Evolutionary conservation across 2,888 invertebrate genomes (phyloP).

Genomic region (Rosalia funebris): DNA sequence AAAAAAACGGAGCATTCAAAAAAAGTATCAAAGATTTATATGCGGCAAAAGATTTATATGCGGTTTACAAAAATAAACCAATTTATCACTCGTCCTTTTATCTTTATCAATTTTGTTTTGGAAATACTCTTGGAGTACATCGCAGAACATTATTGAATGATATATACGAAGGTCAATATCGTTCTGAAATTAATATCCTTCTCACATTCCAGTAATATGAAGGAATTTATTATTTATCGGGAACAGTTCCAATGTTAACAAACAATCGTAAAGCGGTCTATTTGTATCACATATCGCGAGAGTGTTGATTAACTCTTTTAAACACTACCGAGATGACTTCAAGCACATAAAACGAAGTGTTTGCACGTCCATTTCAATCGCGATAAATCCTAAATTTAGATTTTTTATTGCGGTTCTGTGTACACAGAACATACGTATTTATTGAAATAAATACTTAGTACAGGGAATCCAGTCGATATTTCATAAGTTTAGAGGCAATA

Average conservation of each 20-base stretch:
- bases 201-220: constrained; percentile 5
- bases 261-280: background rate
- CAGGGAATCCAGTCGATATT: background rate
- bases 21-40: too few species aligned
- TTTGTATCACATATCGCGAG: constrained; percentile 4
- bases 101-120: too few species aligned
- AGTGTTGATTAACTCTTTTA: constrained; percentile 13
- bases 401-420: constrained; percentile 6
- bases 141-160: too few species aligned
- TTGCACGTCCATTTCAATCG: constrained; percentile 6
- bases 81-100: too few species aligned
- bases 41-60: too few species aligned
- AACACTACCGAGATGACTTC: background rate
- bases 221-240: constrained; percentile 6
- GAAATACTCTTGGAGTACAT: too few species aligned
- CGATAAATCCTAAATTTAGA: constrained; percentile 17
- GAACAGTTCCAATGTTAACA: background rate
- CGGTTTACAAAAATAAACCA: too few species aligned
- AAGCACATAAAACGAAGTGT: constrained; percentile 5
- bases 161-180: too few species aligned
- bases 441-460: constrained; percentile 1
- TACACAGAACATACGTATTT: background rate
- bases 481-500: background rate
- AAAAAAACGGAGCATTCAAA: too few species aligned
- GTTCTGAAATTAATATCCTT: background rate